Evolutionary conservation across 2,888 invertebrate genomes (phyloP).

Genomic region (Suillia variegata): DNA sequence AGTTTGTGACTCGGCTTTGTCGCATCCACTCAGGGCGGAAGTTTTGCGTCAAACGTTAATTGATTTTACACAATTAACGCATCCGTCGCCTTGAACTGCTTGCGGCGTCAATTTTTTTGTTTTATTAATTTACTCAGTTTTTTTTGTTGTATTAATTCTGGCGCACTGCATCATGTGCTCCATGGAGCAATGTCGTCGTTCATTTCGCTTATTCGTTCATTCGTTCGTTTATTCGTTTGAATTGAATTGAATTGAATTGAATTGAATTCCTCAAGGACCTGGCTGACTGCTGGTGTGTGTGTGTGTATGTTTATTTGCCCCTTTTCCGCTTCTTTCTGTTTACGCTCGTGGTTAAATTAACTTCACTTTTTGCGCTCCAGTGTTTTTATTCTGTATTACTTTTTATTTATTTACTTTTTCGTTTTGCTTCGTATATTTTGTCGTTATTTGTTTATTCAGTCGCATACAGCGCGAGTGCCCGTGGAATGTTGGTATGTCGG

Average conservation of each 20-base stretch:
- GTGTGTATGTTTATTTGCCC: not conserved
- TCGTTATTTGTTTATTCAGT: not conserved
- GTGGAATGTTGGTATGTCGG: too few relatives aligned
- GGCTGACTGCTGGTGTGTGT: not conserved
- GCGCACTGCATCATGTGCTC: not conserved
- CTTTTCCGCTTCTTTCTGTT: not conserved
- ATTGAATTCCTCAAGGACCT: not conserved
- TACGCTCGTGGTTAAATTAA: not conserved
- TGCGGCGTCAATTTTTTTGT: not conserved
- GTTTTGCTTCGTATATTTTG: too few relatives aligned
- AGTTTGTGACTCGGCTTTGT: not conserved
- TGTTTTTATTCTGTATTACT: not conserved
- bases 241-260: too few relatives aligned
- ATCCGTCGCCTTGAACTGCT: slow-evolving; percentile 10
- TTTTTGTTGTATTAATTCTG: not conserved
- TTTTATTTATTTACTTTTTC: not conserved
- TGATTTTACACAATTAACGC: slow-evolving; percentile 10
- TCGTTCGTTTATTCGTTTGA: too few relatives aligned
- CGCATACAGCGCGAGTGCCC: too few relatives aligned
- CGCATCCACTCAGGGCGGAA: not conserved
- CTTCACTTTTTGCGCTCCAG: too few relatives aligned
- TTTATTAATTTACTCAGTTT: not conserved
- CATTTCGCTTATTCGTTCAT: too few relatives aligned
- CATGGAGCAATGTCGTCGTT: not conserved
- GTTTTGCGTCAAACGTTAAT: slow-evolving; percentile 7